Base-by-base conservation (phyloP, 2,888 invertebrate genomes). In the Aspidiotus destructor region DNA sequence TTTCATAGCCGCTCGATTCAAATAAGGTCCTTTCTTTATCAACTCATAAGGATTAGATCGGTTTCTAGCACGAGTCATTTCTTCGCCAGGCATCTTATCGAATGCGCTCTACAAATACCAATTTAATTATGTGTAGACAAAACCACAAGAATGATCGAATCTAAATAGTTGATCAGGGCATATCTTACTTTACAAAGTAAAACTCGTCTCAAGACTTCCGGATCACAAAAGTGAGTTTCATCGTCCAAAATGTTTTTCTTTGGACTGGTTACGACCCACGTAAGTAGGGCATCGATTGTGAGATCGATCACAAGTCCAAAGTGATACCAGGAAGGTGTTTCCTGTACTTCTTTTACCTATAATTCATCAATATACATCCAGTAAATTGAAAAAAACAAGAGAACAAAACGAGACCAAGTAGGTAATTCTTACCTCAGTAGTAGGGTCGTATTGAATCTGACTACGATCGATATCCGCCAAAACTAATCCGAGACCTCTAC, bases 11-110 rank as follows among this genome's bases (percentile, higher is more conserved):
- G 91, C 91, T 73, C 97, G 82, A 76, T 97, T 98, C 71, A 92
- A 83, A 77, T 98, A 99, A 76, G 97, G 88, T 0, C 85, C 89
- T 41, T 88, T 85, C 42, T 88, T 85, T 69, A 98, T 89, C 0
- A 89, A 90, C 80, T 99, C 98, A 77, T 89, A 99, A 0, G 96
- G 94, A 80, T 99, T 98, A 17, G 91, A 88, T 70, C 89, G 82
- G 0, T 87, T 85, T 68, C 95, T 81, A 0, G 96, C 93, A 72
- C 85, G 82, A 64, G 87, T 82, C 78, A 93, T 81, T 74, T 93
- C 92, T 72, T 85, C 82, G 63, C 85, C 84, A 72, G 88, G 85
- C 70, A 96, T 80, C 70, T 83, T 81, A 76, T 96, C 91, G 77
- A 97, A 94, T 11, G 90, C 85, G 15, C 82, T 82, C 84, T 86